Evolutionary conservation across 2,888 invertebrate genomes (phyloP), one percentile per base, ranked within the genome.

Genomic region (Cartodere bifasciata): DNA sequence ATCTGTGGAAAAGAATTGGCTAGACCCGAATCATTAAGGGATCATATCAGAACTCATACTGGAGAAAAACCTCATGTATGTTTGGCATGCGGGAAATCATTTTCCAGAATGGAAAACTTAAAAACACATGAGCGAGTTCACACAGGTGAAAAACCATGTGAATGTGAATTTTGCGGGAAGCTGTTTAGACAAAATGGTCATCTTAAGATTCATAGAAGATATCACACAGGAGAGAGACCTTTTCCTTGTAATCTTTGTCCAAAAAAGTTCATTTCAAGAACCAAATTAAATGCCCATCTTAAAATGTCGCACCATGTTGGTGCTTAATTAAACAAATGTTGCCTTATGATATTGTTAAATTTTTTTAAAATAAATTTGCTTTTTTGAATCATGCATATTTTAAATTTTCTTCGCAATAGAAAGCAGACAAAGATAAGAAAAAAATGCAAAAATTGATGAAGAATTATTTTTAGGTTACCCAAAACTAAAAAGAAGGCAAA

Each of bases 191-290:
- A 72, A 37, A 64, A 65, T 39, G 67, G 64, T 31, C 65, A 68
- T 0, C 42, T 71, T 23, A 65, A 66, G 2, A 60, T 65, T 2
- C 71, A 71, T 43, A 56, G 59, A 21, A 50, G 70, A 23, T 68
- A 66, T 36, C 70, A 70, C 32, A 68, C 68, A 0, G 69, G 70
- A 4, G 67, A 70, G 36, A 58, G 58, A 30, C 55, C 69, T n/a
- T 67, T 61, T 42, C 64, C 63, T 31, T 74, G 72, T 38, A 31
- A 40, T 14, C 28, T 48, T 2, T 53, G 53, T 35, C 28, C 25
- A 3, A 50, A 44, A 16, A 43, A 38, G n/a, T 55, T 49, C 35
- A 43, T 44, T 10, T 46, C 50, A 2, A 48, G 44, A 23, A 39
- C 43, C 4, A 36, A n/a, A 43, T 13, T 37, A 50, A 11, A 50